Percentiles rank a stretch among this genome's conserved stretches.
phyloP scores from a whole-genome alignment of 2,113 vertebrate species.

The Bubo blakistoni region DNA sequence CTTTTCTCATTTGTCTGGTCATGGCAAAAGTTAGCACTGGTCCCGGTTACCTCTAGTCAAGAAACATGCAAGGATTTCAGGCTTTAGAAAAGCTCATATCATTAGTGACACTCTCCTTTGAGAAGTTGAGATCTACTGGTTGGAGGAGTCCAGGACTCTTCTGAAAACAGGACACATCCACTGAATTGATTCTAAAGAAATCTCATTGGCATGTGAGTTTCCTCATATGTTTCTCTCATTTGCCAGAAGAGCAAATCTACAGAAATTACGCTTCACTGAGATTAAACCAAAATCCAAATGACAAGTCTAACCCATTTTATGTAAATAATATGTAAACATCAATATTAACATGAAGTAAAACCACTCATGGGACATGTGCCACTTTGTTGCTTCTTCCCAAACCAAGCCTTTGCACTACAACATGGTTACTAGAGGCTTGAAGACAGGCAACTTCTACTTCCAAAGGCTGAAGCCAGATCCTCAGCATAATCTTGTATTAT shows the following conservation, averaged over 20 bases:
- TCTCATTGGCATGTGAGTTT: not conserved
- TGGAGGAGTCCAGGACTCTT: not conserved
- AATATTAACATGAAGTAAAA: not conserved
- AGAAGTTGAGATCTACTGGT: not conserved
- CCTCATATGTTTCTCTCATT: not conserved
- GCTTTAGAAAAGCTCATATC: not conserved
- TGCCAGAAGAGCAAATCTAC: not conserved
- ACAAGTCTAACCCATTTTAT: not conserved
- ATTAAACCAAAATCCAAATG: constrained; percentile 12
- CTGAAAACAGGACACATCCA: not conserved
- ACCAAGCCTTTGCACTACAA: not conserved
- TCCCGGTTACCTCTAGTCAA: not conserved
- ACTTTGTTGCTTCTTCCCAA: not conserved
- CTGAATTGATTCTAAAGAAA: not conserved
- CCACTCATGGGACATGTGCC: not conserved
- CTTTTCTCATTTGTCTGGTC: not conserved
- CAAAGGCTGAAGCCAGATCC: not conserved
- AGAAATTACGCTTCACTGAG: constrained; percentile 10
- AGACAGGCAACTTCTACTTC: not conserved
- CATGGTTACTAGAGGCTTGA: not conserved
- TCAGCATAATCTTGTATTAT: not conserved
- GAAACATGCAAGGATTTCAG: not conserved
- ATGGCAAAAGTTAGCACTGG: not conserved
- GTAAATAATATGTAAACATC: not conserved
- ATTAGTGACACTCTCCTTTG: not conserved